Evolutionary conservation across 2,113 vertebrate genomes (phyloP), one percentile per base, ranked within the genome.

Genomic region (Mustelus asterias): DNA sequence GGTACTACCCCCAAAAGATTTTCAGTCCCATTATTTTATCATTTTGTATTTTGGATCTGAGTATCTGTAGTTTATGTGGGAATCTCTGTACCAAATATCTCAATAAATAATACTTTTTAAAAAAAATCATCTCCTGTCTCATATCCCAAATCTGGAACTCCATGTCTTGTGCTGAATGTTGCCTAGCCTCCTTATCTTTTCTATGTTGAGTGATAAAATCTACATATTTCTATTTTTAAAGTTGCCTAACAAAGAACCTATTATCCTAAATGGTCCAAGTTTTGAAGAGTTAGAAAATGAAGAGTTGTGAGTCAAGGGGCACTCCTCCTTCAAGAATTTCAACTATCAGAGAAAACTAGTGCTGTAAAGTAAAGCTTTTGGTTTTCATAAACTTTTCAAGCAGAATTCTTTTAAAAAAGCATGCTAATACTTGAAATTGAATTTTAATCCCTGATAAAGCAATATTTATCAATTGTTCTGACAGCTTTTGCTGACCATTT

Each of bases 161-260:
- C 37, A 44, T 41, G 37, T 22, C 41, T 83, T 44, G 80, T 41
- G 37, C 16, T 20, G 24, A 7, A 41, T 83, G 37, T 83, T 83
- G 37, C 41, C 16, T 20, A 20, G 18, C 18, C 37, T 83, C 37
- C 80, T 83, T 83, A 54, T 76, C 63, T 16, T 95, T 95, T n/a
- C 60, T 69, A 60, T 95, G 22, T 29, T 76, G 29, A 29, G 13
- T 48, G 67, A 72, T 69, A 22, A 72, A 54, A 95, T 48, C 54
- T 95, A 29, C 94, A 70, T 96, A 80, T 78, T 60, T 58, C 89
- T 85, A 26, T 44, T 96, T 96, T 95, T 96, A 48, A 60, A 99
- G 99, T 98, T 99, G 96, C 99, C 99, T 0, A 97, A 97, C 96
- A 99, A 99, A 97, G 99, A 99, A 0, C 99, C 99, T 48, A 98